Percentiles rank a stretch among this genome's conserved stretches.
Evolutionary conservation across 92 coral and sea anemone species (phyloP).

Genomic region (Heliopora coerulea): DNA sequence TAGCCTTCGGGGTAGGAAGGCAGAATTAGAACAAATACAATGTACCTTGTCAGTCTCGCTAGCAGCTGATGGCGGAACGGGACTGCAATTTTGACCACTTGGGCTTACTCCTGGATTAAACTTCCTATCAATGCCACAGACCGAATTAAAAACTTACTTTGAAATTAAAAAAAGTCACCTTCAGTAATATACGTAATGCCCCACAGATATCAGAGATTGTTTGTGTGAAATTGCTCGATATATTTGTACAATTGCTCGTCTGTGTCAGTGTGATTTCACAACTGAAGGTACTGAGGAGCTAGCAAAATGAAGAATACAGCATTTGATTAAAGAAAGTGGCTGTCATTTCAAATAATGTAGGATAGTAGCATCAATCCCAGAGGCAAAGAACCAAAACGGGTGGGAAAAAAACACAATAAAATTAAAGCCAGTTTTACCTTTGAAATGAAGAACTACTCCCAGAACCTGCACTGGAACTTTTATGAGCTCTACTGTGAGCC

Average conservation of each 20-base stretch:
- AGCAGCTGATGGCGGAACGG: constrained; percentile 61
- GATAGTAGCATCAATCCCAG: no score
- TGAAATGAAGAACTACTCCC: constrained; percentile 8
- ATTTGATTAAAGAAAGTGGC: no score
- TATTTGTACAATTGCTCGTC: no score
- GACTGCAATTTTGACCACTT: constrained; percentile 79
- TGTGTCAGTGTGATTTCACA: no score
- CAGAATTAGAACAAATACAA: no score
- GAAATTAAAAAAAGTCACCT: not conserved
- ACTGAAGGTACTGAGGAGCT: no score
- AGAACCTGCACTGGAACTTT: constrained; percentile 23
- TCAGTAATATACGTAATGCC: not conserved
- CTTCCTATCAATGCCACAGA: constrained; percentile 33
- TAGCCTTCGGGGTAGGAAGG: no score
- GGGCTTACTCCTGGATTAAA: constrained; percentile 68
- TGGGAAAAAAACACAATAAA: no score
- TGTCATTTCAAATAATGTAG: no score
- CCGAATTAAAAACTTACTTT: not conserved
- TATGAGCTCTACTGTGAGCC: constrained; percentile 52
- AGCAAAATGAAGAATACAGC: no score
- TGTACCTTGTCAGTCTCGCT: constrained; percentile 10
- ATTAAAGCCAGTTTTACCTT: constrained; percentile 4
- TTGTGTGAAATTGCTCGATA: no score
- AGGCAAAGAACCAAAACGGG: no score
- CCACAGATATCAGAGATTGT: not conserved